Evolutionary conservation across 1,140 invertebrate species (phyloP).

Genomic region (Ruditapes philippinarum): DNA sequence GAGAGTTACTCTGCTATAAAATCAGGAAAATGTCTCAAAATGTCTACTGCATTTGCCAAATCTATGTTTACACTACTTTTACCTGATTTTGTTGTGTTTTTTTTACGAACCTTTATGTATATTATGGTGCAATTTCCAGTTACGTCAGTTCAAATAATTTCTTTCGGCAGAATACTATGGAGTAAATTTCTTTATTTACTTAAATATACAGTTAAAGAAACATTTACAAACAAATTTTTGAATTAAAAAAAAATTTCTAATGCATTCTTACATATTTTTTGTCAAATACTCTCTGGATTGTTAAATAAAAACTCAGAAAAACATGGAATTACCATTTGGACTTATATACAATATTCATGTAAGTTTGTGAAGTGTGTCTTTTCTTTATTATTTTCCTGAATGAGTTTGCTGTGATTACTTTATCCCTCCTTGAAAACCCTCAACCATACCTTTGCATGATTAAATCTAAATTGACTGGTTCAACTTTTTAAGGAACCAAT

Average conservation of each 20-base stretch:
- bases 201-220: too few relatives aligned
- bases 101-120: slow-evolving; percentile 27
- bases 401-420: slow-evolving; percentile 20
- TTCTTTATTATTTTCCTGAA: not conserved
- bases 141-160: not conserved
- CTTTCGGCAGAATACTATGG: not conserved
- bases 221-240: too few relatives aligned
- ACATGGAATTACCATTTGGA: not conserved
- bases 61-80: slow-evolving; percentile 44
- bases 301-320: not conserved
- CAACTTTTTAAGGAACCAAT: not conserved
- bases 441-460: not conserved
- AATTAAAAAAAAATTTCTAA: not conserved
- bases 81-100: slow-evolving; percentile 27
- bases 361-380: slow-evolving; percentile 16
- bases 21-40: slow-evolving; percentile 36
- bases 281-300: not conserved
- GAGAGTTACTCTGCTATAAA: slow-evolving; percentile 46
- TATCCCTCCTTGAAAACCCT: not conserved
- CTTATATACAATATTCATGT: not conserved
- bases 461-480: not conserved
- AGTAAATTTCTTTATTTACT: not conserved
- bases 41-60: slow-evolving; percentile 37
- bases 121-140: not conserved
- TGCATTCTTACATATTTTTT: not conserved